A percentile compares a stretch with the other conserved stretches of the same genome.
Evolutionary conservation across 2,797 vertebrate genomes (phyloP).

Genomic region (Platalea minor): DNA sequence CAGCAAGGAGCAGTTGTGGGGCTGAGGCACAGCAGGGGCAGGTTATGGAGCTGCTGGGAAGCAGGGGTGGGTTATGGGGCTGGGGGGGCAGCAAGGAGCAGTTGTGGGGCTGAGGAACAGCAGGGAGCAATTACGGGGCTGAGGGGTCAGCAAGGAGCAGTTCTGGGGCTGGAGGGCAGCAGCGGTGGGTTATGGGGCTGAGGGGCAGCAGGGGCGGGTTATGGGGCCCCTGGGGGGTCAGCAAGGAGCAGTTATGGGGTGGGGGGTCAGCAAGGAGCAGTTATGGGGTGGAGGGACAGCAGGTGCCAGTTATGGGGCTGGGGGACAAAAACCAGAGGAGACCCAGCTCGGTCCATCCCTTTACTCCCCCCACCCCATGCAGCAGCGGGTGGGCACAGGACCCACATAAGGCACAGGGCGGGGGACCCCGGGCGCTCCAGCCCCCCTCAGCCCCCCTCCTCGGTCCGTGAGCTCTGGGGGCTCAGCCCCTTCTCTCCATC

Average conservation of each 20-base stretch:
- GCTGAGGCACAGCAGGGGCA: too few relatives aligned
- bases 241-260: too few relatives aligned
- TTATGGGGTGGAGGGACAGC: background rate
- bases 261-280: too few relatives aligned
- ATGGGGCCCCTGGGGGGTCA: too few relatives aligned
- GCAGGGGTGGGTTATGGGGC: too few relatives aligned
- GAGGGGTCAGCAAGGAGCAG: too few relatives aligned
- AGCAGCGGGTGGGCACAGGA: background rate
- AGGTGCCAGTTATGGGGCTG: background rate
- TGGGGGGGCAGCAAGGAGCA: too few relatives aligned
- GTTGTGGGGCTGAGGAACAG: background rate
- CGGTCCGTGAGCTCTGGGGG: background rate
- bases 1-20: too few relatives aligned
- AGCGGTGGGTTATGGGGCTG: background rate
- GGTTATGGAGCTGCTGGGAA: too few relatives aligned
- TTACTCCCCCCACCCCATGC: background rate
- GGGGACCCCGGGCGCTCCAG: rapidly evolving
- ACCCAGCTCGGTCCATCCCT: background rate
- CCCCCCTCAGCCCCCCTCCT: background rate
- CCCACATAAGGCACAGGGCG: conserved; percentile 2
- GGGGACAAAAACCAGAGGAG: background rate
- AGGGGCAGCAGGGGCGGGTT: too few relatives aligned
- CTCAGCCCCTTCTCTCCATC: background rate
- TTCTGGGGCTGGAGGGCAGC: too few relatives aligned
- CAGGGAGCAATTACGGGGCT: too few relatives aligned